These are phyloP conservation scores for Yponomeuta evonymella DNA, from an alignment of 2,888 invertebrate species.

Conservation along the genomic window DNA sequence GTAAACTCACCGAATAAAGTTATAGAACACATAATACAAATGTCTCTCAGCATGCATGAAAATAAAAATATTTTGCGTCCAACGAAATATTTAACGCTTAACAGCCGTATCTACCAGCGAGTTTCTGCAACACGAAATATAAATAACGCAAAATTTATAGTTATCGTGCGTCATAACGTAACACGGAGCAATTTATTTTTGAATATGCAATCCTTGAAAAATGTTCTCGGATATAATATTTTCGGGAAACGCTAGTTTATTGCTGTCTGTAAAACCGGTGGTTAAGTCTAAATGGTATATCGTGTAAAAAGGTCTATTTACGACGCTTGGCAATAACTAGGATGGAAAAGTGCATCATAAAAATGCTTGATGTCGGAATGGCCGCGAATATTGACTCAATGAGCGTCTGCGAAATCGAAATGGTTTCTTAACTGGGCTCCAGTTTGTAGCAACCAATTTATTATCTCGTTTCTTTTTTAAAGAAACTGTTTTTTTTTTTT, in stretches of 20 bases:
- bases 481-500: no score
- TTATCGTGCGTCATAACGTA: constrained; percentile 11
- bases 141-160: constrained; percentile 10
- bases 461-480: no score
- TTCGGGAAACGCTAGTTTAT: background rate
- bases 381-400: no score
- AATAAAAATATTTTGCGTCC: background rate
- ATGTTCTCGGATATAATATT: constrained; percentile 3
- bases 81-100: constrained; percentile 3
- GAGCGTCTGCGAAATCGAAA: no score
- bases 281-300: background rate
- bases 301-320: no score
- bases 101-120: constrained; percentile 1
- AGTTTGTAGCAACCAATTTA: no score
- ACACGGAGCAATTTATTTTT: constrained; percentile 10
- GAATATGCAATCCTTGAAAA: constrained; percentile 11
- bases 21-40: no score
- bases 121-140: background rate
- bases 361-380: background rate
- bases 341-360: background rate
- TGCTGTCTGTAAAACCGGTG: background rate
- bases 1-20: no score
- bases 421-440: no score
- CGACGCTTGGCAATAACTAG: background rate
- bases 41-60: no score